phyloP scores from a whole-genome alignment of 2,113 vertebrate species.

The Pteronura brasiliensis region DNA sequence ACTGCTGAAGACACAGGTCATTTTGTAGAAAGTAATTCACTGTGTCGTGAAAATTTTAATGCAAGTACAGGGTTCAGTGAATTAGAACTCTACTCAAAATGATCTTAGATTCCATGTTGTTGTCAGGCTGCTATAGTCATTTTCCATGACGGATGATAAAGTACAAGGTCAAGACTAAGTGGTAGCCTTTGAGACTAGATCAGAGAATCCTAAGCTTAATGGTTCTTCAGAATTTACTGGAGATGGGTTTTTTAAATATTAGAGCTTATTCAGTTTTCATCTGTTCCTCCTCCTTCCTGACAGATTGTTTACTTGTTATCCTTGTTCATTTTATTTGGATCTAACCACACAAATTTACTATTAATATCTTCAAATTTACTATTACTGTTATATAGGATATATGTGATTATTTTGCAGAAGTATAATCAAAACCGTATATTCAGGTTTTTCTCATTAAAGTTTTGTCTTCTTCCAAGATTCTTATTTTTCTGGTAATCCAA shows the following conservation, averaged over 20 bases:
- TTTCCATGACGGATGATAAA: not conserved
- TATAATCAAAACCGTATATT: not conserved
- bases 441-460: not conserved
- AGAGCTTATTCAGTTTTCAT: not conserved
- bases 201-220: not conserved
- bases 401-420: not conserved
- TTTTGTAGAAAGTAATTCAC: not conserved
- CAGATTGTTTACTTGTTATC: not conserved
- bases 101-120: not conserved
- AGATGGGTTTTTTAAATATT: not conserved
- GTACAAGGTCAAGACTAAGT: not conserved
- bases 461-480: not conserved
- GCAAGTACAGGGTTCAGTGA: not conserved
- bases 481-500: not conserved
- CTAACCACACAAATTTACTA: not conserved
- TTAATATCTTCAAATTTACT: not conserved
- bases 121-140: rapidly evolving
- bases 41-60: not conserved
- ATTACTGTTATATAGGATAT: not conserved
- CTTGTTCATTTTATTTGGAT: not conserved
- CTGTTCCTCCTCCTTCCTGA: not conserved
- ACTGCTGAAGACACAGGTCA: not conserved
- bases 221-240: not conserved
- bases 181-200: not conserved
- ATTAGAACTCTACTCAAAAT: not conserved